These are phyloP conservation scores for Paracyclopina nana DNA, from an alignment of 1,140 invertebrate species.

Conservation along the genomic window DNA sequence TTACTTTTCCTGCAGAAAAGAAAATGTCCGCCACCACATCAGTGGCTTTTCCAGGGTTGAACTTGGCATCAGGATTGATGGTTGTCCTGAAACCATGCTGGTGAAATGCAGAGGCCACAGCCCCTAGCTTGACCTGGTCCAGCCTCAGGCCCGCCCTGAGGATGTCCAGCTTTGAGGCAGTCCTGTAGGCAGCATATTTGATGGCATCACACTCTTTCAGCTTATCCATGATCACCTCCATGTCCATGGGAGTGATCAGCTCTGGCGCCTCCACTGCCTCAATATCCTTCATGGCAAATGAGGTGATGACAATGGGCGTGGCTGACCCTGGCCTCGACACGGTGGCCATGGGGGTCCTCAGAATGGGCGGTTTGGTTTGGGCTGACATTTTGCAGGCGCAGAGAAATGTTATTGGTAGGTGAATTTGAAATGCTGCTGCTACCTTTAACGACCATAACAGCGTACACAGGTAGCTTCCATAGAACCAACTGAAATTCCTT, in stretches of 20 bases:
- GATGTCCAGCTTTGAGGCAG: slow-evolving; percentile 51
- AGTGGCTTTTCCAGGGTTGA: slow-evolving; percentile 37
- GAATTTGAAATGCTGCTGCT: too few species aligned
- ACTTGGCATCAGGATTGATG: slow-evolving; percentile 33
- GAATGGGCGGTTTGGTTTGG: too few species aligned
- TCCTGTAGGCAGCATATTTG: slow-evolving; percentile 55
- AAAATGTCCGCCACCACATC: slow-evolving; percentile 40
- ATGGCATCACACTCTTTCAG: slow-evolving; percentile 45
- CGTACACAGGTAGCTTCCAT: too few species aligned
- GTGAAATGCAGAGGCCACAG: slow-evolving; percentile 35
- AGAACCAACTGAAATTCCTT: too few species aligned
- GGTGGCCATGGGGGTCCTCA: too few species aligned
- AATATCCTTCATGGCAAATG: slow-evolving; percentile 4
- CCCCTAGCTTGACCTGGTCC: slow-evolving; percentile 33
- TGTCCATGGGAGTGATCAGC: neutral
- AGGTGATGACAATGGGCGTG: too few species aligned
- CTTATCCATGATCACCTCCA: neutral
- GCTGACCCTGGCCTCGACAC: too few species aligned
- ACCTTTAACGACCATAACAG: too few species aligned
- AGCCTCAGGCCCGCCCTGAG: slow-evolving; percentile 45
- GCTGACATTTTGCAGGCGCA: too few species aligned
- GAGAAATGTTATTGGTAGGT: too few species aligned
- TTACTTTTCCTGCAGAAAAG: slow-evolving; percentile 30
- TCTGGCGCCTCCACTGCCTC: too few species aligned
- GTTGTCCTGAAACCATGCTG: slow-evolving; percentile 37